Percentiles rank a stretch among this genome's conserved stretches.
Conservation (phyloP, 1,140 invertebrate genomes). For the Tetramorium parvispinum region DNA sequence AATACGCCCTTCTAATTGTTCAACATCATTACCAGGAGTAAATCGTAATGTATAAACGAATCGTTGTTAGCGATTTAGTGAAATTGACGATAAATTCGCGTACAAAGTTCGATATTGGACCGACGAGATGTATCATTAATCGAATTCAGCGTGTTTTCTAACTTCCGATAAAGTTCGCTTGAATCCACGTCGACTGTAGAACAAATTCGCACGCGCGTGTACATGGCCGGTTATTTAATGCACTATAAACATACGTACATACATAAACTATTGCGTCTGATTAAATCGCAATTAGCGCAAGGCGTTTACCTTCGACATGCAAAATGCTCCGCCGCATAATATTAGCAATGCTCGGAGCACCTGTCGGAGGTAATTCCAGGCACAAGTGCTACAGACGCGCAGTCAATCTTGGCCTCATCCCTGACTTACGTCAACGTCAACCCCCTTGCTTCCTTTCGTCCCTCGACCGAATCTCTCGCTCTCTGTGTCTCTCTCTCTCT, state of each 20-base stretch:
- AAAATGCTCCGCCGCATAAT: constrained; percentile 50
- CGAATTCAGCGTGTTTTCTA: constrained; percentile 3
- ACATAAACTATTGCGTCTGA: constrained; percentile 23
- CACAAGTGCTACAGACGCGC: constrained; percentile 56
- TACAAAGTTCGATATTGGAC: not conserved
- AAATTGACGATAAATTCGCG: constrained; percentile 2
- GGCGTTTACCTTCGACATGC: constrained; percentile 53
- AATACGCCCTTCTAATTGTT: not conserved
- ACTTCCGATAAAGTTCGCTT: not conserved
- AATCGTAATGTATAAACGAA: not conserved
- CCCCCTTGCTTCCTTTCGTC: constrained; percentile 8
- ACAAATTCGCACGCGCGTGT: not conserved
- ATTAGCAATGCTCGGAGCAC: constrained; percentile 56
- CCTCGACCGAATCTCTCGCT: not conserved
- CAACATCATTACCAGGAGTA: not conserved
- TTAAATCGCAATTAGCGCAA: constrained; percentile 53
- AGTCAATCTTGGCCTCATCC: constrained; percentile 56
- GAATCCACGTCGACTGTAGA: not conserved
- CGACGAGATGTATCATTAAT: not conserved
- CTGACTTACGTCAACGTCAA: constrained; percentile 54
- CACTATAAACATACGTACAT: not conserved
- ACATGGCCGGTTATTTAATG: not conserved
- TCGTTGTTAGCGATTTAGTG: not conserved
- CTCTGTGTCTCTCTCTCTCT: constrained; percentile 13
- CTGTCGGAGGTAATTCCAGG: constrained; percentile 49